Percentiles rank a stretch among this genome's conserved stretches.
These are phyloP conservation scores for Ictalurus furcatus DNA, from an alignment of 2,113 vertebrate species.

Conservation along the genomic window DNA sequence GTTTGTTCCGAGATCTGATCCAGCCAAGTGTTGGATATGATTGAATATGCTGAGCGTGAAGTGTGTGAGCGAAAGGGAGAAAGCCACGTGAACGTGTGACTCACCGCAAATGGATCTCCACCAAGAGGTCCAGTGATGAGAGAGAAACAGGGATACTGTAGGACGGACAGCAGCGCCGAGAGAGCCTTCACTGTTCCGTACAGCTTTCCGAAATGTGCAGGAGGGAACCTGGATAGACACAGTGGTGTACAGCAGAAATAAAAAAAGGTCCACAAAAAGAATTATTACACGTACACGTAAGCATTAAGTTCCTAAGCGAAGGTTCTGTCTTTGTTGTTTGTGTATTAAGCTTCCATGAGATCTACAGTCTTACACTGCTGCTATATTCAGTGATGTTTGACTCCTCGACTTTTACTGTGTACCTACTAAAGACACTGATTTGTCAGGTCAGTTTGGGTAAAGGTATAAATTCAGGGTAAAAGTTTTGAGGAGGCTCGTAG, in stretches of 20 bases:
- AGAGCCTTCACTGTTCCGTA: constrained; percentile 83
- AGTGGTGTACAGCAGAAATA: not conserved
- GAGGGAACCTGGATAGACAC: constrained; percentile 77
- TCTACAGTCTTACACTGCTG: not conserved
- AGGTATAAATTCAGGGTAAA: not conserved
- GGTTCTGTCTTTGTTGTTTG: not conserved
- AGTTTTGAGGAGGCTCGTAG: not conserved
- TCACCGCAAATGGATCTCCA: constrained; percentile 80
- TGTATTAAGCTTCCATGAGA: not conserved
- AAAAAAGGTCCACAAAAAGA: not conserved
- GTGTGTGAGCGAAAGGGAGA: not conserved
- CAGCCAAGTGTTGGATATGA: not conserved
- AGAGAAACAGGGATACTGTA: constrained; percentile 84
- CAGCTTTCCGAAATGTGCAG: constrained; percentile 86
- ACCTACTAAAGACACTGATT: not conserved
- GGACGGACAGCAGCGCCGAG: constrained; percentile 79
- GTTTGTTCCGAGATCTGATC: not conserved
- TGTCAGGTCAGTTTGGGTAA: not conserved
- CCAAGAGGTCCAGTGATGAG: constrained; percentile 75
- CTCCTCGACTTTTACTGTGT: not conserved
- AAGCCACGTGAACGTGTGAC: constrained; percentile 51
- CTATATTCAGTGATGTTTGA: not conserved
- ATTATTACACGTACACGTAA: not conserved
- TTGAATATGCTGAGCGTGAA: not conserved
- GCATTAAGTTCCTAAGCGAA: not conserved